Percentiles rank a stretch among this genome's conserved stretches.
phyloP scores from a whole-genome alignment of 2,888 invertebrate genomes.

The Baccha elongata region DNA sequence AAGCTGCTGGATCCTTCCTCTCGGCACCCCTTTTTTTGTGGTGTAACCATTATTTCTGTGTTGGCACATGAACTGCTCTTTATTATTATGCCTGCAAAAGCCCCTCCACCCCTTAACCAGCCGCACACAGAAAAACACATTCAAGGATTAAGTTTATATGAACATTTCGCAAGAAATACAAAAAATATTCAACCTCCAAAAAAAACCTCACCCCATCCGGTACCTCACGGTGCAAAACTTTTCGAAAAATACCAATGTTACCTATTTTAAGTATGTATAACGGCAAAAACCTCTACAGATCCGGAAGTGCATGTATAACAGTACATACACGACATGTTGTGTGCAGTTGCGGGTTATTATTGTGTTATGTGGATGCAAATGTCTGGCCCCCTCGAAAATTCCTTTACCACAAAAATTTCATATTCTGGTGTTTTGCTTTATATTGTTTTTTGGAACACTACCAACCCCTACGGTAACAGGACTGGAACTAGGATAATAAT shows the following conservation, averaged over 20 bases:
- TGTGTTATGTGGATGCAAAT: slow-evolving; percentile 29
- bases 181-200: too few relatives aligned
- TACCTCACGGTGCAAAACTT: slow-evolving; percentile 10
- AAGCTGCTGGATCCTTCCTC: slow-evolving; percentile 34
- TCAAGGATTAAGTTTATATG: slow-evolving; percentile 53
- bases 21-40: slow-evolving; percentile 14
- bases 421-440: slow-evolving; percentile 54
- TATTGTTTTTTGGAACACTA: slow-evolving; percentile 17
- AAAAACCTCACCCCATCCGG: slow-evolving; percentile 3
- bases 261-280: background rate
- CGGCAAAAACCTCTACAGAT: slow-evolving; percentile 5
- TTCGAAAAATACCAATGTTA: slow-evolving; percentile 19
- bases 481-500: slow-evolving; percentile 39
- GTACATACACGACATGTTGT: slow-evolving; percentile 4
- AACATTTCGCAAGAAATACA: slow-evolving; percentile 14
- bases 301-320: slow-evolving; percentile 3
- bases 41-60: slow-evolving; percentile 2
- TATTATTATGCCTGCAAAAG: slow-evolving; percentile 43
- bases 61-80: slow-evolving; percentile 16
- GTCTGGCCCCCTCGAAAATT: slow-evolving; percentile 26
- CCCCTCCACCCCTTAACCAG: slow-evolving; percentile 10
- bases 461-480: background rate
- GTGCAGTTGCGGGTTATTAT: slow-evolving; percentile 29
- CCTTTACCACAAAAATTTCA: slow-evolving; percentile 60
- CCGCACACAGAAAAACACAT: slow-evolving; percentile 2